Evolutionary conservation across 2,113 vertebrate genomes (phyloP).

Genomic region (Uria aalge): DNA sequence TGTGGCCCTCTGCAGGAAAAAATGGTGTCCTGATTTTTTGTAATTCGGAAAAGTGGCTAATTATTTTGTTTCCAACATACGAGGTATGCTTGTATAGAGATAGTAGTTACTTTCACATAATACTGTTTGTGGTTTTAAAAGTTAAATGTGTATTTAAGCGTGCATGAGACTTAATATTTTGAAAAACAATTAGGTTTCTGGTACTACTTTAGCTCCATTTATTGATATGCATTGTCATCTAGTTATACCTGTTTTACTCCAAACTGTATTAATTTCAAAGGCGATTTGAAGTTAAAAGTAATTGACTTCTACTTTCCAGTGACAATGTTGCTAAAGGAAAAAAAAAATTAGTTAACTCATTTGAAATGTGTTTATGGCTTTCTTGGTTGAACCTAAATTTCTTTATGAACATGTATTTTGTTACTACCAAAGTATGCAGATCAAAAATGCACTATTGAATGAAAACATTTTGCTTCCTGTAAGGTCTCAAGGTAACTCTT

Average conservation of each 20-base stretch:
- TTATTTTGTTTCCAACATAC: not conserved
- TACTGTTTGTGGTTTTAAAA: not conserved
- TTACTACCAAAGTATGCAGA: not conserved
- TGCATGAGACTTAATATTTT: not conserved
- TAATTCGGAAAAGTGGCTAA: not conserved
- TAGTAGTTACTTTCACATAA: not conserved
- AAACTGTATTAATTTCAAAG: not conserved
- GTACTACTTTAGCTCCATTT: not conserved
- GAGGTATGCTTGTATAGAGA: not conserved
- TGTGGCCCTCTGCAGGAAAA: not conserved
- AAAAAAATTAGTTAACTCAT: not conserved
- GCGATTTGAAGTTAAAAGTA: not conserved
- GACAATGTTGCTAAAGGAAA: not conserved
- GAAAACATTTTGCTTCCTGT: not conserved
- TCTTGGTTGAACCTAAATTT: not conserved
- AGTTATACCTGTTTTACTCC: not conserved
- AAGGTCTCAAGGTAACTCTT: not conserved
- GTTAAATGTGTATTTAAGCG: not conserved
- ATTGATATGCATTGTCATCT: not conserved
- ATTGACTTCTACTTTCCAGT: not conserved
- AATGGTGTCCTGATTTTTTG: not conserved
- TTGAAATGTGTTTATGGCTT: not conserved
- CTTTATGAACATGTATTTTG: not conserved
- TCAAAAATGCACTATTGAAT: not conserved
- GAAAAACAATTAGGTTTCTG: not conserved